Base-by-base conservation (phyloP, 2,113 vertebrate genomes). In the Tichodroma muraria region DNA sequence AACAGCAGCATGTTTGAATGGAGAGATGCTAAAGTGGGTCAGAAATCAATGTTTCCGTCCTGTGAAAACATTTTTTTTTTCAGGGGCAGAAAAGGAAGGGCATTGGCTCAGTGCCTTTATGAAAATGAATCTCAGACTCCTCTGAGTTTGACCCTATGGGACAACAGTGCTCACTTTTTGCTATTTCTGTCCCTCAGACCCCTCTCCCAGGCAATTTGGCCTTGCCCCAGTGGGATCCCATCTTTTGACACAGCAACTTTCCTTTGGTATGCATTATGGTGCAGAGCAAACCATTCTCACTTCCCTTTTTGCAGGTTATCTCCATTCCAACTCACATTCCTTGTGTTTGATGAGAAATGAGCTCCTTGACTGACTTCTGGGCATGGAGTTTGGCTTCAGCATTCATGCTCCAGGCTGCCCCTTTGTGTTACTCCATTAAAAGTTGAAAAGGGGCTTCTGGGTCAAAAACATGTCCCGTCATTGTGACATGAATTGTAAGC, bases 161-260 rank as follows among this genome's bases (percentile, higher is more conserved):
- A 45, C 31, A 53, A 45, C 6, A 17, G 31, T 4, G 23, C 8
- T 68, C 0, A 1, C 6, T 57, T 64, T 23, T 57, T 84, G 14
- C 7, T 64, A 3, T 35, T 84, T 71, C 52, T 60, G 14, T 37
- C 17, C 40, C 28, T 77, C 50, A 54, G 30, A 53, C 8, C 6
- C 8, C 69, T 78, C 18, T 90, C 8, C 15, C 8, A 21, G 37
- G 19, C 16, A 63, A 49, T 42, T 25, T 44, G 24, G 40, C 13
- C 17, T 21, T 40, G 12, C 11, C 17, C 9, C 0, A 1, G 1
- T 7, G 42, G 13, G 24, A 57, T 78, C 21, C 20, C 35, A 57
- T 23, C 14, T 23, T 88, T 65, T 69, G 37, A 38, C 10, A 27
- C 10, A 10, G 3, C n/a, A 30, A 21, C 4, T 35, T 63, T 54